Evolutionary conservation across 1,140 invertebrate species (phyloP).

Genomic region (Thrips palmi): DNA sequence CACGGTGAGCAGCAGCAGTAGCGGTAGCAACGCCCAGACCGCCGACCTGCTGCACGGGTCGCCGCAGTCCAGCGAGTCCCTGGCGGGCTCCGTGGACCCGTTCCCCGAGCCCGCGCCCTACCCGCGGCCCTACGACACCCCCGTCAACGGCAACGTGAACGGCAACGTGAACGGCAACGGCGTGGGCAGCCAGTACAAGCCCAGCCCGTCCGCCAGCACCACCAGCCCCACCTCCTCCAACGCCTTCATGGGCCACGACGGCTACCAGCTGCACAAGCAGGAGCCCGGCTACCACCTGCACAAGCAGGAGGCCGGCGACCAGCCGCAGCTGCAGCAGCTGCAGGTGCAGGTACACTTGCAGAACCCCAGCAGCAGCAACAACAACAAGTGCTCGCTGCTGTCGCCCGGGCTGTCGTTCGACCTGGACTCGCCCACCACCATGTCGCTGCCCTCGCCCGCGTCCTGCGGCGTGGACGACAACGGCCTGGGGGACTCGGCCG

Average conservation of each 20-base stretch:
- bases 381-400: constrained; percentile 29
- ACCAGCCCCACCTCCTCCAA: constrained; percentile 14
- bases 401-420: constrained; percentile 54
- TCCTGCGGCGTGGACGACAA: constrained; percentile 45
- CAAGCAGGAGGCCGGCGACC: constrained; percentile 20
- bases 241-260: too few species aligned
- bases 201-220: constrained; percentile 9
- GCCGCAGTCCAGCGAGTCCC: constrained; percentile 9
- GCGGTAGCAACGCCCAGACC: not conserved
- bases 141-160: too few species aligned
- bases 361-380: constrained; percentile 27
- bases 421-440: constrained; percentile 54
- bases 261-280: constrained; percentile 13
- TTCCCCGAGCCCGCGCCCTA: too few species aligned
- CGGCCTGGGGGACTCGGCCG: constrained; percentile 26
- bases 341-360: constrained; percentile 42
- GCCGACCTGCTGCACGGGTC: constrained; percentile 25
- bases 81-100: too few species aligned
- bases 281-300: not conserved
- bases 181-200: too few species aligned
- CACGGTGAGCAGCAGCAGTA: constrained; percentile 4
- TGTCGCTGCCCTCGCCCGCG: constrained; percentile 55
- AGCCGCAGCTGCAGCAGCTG: constrained; percentile 40
- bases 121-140: too few species aligned
- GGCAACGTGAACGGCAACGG: too few species aligned